phyloP scores from a whole-genome alignment of 2,113 vertebrate genomes.

The Mastomys coucha region DNA sequence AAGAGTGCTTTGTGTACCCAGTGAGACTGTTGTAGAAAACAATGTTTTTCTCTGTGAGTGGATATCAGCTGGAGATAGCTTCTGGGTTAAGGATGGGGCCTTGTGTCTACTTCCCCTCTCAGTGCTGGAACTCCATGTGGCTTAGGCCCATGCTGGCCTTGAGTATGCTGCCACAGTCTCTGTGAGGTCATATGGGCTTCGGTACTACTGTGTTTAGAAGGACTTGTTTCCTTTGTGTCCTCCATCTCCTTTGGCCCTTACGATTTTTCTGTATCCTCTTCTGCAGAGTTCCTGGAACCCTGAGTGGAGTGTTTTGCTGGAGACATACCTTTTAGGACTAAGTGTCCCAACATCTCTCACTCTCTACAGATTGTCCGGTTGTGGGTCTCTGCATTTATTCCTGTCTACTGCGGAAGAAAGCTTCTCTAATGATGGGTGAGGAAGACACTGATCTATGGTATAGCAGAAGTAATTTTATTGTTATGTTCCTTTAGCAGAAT shows the following conservation, averaged over 20 bases:
- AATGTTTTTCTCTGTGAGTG: background rate
- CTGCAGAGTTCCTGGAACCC: background rate
- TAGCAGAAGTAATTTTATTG: background rate
- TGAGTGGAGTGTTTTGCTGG: background rate
- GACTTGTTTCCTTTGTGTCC: background rate
- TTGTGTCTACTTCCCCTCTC: background rate
- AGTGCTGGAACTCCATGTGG: background rate
- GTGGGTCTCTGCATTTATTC: background rate
- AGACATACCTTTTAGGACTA: too few species aligned
- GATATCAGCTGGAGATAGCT: background rate
- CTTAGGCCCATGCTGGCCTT: background rate
- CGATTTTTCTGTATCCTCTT: background rate
- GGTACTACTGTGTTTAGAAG: background rate
- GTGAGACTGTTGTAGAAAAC: background rate
- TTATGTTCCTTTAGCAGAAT: background rate
- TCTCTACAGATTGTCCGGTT: background rate
- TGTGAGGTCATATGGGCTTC: background rate
- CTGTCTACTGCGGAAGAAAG: background rate
- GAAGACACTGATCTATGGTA: background rate
- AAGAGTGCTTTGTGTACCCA: background rate
- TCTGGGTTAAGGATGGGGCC: background rate
- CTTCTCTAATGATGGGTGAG: background rate
- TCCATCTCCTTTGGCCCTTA: background rate
- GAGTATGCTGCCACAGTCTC: background rate
- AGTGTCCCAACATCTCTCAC: background rate